Evolutionary conservation across 2,888 invertebrate species (phyloP), one percentile per base, ranked within the genome.

Genomic region (Exocentrus adspersus): DNA sequence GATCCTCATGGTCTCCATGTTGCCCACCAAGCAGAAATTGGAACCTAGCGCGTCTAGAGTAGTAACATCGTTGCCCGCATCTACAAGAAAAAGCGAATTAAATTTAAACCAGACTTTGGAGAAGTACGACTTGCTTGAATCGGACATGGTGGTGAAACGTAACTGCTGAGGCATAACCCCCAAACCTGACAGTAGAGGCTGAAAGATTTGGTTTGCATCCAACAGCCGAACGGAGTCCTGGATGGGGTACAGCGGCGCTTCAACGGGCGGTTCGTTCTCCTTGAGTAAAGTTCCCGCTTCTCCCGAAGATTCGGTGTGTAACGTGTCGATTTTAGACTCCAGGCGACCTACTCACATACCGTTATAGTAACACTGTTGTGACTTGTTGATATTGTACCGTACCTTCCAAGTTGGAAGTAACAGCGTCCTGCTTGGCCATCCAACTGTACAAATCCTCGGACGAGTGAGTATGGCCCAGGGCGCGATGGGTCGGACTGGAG

Each of bases 191-290:
- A 98, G 85, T 74, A 98, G 86, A 0, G 97, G 97, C 81, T 96
- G 95, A 83, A 96, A 96, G 75, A 96, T 95, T 51, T 95, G 87
- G 84, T 97, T 96, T 2, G 97, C 96, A 84, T 97, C 97, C 63
- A 97, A 86, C 60, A 97, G 84, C 81, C 91, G 87, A 14, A 93
- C 88, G 0, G 93, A 93, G 77, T 94, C 93, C 78, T 93, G 92
- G 84, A 93, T 89, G 37, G 91, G 90, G 81, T 90, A 91, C 65
- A 90, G 83, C 74, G 88, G 89, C 77, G 90, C 85, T 77, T 45
- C 85, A 69, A 30, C 83, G 75, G 68, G 84, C 80, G 72, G 83
- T 14, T 67, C 82, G 67, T 53, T 81, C 79, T 12, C 87, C 85
- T 63, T 87, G 79, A 74, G 86, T 80, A 65, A 85, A 79, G 82